Conservation (phyloP, 1,140 invertebrate genomes). For the Fopius arisanus region DNA sequence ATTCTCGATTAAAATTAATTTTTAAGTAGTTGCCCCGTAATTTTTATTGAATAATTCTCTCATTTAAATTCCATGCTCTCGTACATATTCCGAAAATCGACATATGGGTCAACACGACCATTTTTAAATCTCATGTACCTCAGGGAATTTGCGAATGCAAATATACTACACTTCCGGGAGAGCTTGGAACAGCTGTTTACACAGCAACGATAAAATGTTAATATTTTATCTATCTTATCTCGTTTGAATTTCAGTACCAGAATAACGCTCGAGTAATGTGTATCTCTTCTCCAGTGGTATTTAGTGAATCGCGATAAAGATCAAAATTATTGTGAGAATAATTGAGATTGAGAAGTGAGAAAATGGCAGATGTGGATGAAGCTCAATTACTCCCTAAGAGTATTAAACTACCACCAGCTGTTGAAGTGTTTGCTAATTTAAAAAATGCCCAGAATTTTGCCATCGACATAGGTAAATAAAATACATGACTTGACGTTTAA, state of each 20-base stretch:
- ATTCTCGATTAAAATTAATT: too few relatives aligned
- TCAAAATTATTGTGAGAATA: neutral
- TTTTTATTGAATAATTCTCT: too few relatives aligned
- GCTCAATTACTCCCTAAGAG: slow-evolving; percentile 55
- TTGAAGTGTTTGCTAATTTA: slow-evolving; percentile 74
- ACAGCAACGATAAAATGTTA: neutral
- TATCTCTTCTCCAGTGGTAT: neutral
- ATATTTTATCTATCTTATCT: neutral
- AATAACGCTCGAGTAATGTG: neutral
- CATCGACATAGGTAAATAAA: slow-evolving; percentile 73
- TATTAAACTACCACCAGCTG: slow-evolving; percentile 63
- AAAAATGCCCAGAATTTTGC: slow-evolving; percentile 78
- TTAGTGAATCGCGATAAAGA: neutral
- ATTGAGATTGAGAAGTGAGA: neutral
- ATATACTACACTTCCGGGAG: neutral
- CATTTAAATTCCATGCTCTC: too few relatives aligned
- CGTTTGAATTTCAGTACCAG: neutral
- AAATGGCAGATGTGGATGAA: slow-evolving; percentile 50
- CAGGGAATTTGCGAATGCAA: neutral
- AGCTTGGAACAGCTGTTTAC: neutral
- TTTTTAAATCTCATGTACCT: neutral
- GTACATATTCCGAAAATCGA: too few relatives aligned
- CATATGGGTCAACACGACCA: too few relatives aligned
- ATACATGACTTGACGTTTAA: neutral
- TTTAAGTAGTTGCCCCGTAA: too few relatives aligned